Base-by-base conservation (phyloP, 53 echinoderm and acorn worm species). In the Apostichopus leukothele region DNA sequence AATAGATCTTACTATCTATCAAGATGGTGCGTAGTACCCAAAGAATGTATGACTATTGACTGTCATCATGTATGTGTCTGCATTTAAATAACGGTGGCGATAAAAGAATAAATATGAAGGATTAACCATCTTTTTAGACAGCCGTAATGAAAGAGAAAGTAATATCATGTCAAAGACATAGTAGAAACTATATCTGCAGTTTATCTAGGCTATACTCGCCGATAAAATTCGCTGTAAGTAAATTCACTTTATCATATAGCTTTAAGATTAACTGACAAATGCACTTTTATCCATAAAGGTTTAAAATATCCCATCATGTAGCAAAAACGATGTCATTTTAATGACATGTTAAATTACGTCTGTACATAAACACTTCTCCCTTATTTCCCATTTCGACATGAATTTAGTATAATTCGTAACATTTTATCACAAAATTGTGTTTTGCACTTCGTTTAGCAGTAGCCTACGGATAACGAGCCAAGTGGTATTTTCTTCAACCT, bases 401-500 rank as follows among this genome's bases (percentile, higher is more conserved):
- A 71, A 71, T 71, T 71, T 71, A 71, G 18, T 71, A 16, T 71
- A 71, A 71, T 71, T n/a, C 14, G 71, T 71, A 19, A 6, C 71
- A 71, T 19, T 71, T 63, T 71, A n/a, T n/a, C n/a, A 6, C 16
- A 19, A 71, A 71, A 71, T 71, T 71, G 71, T 16, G 18, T 71
- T 71, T 71, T 71, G 14, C 71, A 18, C 6, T 71, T 16, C 71
- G 71, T 71, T 13, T 7, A 71, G 71, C 18, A 6, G n/a, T 71
- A 16, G 20, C 71, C n/a, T 19, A 71, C 71, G 71, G 71, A 16
- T 71, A 85, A 67, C 66, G 60, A 85, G 68, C 60, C 85, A 66
- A 60, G 16, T 67, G 71, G 27, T 23, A 67, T 85, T 25, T 66
- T 25, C 81, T 85, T 85, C 68, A 85, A 85, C 85, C 85, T 26